Conservation (phyloP, 2,888 invertebrate genomes). For the Microchrysa polita region DNA sequence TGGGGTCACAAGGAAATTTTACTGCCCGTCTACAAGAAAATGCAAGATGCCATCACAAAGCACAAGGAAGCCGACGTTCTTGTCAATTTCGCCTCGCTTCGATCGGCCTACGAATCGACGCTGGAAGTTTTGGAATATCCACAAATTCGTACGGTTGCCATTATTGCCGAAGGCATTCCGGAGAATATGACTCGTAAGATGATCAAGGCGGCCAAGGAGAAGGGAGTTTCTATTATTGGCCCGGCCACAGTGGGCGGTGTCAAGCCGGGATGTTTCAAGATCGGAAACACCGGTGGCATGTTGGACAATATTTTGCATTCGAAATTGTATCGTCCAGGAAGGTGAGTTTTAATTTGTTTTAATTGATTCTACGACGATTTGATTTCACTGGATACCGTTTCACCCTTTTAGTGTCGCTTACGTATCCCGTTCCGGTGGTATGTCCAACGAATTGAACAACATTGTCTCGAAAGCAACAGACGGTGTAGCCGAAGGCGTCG, state of each 20-base stretch:
- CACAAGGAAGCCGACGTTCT: constrained; percentile 95
- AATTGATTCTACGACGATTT: not conserved
- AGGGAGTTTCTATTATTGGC: constrained; percentile 87
- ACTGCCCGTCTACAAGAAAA: constrained; percentile 94
- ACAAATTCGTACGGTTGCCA: constrained; percentile 95
- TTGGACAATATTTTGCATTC: constrained; percentile 98
- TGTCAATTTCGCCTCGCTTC: constrained; percentile 96
- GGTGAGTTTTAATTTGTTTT: constrained; percentile 60
- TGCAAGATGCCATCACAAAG: constrained; percentile 95
- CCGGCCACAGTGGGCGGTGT: constrained; percentile 98
- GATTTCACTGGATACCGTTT: not conserved
- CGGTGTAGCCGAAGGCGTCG: constrained; percentile 97
- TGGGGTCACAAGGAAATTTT: constrained; percentile 99
- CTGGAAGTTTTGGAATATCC: constrained; percentile 93
- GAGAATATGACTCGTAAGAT: constrained; percentile 98
- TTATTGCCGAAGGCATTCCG: constrained; percentile 99
- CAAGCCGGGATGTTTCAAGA: constrained; percentile 98
- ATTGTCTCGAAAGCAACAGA: constrained; percentile 96
- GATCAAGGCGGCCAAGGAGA: constrained; percentile 83
- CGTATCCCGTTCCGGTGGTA: constrained; percentile 98
- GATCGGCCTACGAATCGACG: constrained; percentile 97
- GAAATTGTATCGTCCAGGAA: constrained; percentile 94
- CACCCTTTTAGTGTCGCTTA: constrained; percentile 84
- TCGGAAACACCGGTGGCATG: constrained; percentile 99
- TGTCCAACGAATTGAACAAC: constrained; percentile 99